Base-by-base conservation (phyloP, 1,140 invertebrate species). In the Onthophagus taurus region DNA sequence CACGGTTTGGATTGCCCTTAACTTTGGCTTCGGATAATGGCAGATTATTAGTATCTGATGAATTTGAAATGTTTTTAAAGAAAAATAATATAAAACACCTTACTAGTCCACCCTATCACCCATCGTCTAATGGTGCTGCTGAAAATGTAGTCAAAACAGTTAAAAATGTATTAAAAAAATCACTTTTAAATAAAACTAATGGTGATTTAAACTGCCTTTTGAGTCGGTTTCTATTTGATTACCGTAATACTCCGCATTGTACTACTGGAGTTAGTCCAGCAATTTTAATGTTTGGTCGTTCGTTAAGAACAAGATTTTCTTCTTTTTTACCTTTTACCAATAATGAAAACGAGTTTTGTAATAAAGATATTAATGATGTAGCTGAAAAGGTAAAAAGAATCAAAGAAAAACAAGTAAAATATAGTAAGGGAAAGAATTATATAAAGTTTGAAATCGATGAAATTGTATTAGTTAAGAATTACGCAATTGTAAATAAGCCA, bases 141-240 rank as follows among this genome's bases (percentile, higher is more conserved):
- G 63, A 65, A 50, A 61, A 67, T 38, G 49, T 57, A 1, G 64
- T 68, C 1, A 60, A 61, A 51, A 59, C 48, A 2, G 49, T 68
- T 21, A 68, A 67, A 51, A 58, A 53, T 41, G 47, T 41, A 4
- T 49, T 64, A 13, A 59, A 59, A 33, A 50, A 47, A 37, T 17
- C 31, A 17, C 16, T 33, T 4, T 1, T 17, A 33, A 14, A 33
- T 33, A n/a, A n/a, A n/a, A n/a, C n/a, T 33, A 14, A 12, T 12
- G 18, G 18, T 3, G n/a, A 33, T 7, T 33, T 33, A 14, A 6
- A 33, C 6, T 16, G n/a, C 6, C 31, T 17, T 17, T 33, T 4
- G 13, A 9, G 6, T 14, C 1, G 16, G 1, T 33, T 33, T 33
- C 11, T 33, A 33, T 33, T 33, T 17, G 14, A 31, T 31, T 5